These are phyloP conservation scores for Deladenus siricidicola DNA, from an alignment of 2,888 invertebrate species.

Conservation along the genomic window DNA sequence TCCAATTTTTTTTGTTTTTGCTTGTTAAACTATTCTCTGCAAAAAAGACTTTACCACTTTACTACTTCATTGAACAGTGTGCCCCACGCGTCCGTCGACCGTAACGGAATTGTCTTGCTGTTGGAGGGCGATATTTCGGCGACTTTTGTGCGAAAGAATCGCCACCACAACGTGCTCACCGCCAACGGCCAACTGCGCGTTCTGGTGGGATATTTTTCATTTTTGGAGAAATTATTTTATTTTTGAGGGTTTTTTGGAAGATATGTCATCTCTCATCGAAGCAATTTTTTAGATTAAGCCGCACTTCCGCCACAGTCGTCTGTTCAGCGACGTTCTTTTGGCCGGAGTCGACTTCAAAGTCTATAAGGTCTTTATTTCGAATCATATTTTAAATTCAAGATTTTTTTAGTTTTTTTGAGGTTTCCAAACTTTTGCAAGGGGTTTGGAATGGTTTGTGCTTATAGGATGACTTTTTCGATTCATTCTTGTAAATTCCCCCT, in stretches of 20 bases:
- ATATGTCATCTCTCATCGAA: too few relatives aligned
- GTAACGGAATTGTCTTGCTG: constrained; percentile 30
- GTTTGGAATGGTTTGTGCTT: too few relatives aligned
- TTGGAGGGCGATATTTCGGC: constrained; percentile 44
- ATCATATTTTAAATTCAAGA: not conserved
- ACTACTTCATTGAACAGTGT: too few relatives aligned
- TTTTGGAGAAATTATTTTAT: not conserved
- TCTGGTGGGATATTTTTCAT: constrained; percentile 26
- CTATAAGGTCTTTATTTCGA: constrained; percentile 34
- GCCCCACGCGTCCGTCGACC: constrained; percentile 32
- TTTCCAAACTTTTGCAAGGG: too few relatives aligned
- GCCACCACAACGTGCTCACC: constrained; percentile 39
- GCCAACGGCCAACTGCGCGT: constrained; percentile 42
- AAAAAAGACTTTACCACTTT: too few relatives aligned
- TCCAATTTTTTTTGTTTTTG: too few relatives aligned
- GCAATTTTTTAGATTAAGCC: constrained; percentile 43
- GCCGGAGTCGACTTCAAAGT: constrained; percentile 52
- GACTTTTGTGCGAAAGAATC: constrained; percentile 34
- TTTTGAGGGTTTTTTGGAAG: too few relatives aligned
- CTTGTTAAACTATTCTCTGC: too few relatives aligned
- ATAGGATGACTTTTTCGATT: too few relatives aligned
- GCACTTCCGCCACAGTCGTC: constrained; percentile 41
- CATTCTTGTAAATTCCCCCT: too few relatives aligned
- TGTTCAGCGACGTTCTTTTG: constrained; percentile 48
- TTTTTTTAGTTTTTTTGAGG: too few relatives aligned